phyloP scores from a whole-genome alignment of 2,888 invertebrate species.

The Scaptomyza flava region DNA sequence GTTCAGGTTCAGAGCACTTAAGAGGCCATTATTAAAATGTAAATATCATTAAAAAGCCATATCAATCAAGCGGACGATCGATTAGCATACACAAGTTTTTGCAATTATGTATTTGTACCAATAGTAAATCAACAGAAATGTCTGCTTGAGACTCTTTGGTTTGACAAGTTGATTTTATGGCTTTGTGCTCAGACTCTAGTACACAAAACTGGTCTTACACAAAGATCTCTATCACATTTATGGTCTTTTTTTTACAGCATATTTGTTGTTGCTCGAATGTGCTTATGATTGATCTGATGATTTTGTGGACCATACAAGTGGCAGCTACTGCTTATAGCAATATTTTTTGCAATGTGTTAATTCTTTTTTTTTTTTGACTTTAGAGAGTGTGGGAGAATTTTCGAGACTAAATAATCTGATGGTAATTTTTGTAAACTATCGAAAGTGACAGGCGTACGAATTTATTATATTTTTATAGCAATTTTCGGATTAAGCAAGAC shows the following conservation, averaged over 20 bases:
- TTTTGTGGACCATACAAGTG: slow-evolving; percentile 63
- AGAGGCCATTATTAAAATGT: slow-evolving; percentile 65
- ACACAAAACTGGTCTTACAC: slow-evolving; percentile 71
- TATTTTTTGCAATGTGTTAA: slow-evolving; percentile 12
- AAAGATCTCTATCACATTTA: slow-evolving; percentile 74
- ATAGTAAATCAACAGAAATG: slow-evolving; percentile 74
- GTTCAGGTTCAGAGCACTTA: slow-evolving; percentile 59
- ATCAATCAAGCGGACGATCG: slow-evolving; percentile 66
- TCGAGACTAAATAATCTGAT: slow-evolving; percentile 59
- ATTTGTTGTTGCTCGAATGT: slow-evolving; percentile 42
- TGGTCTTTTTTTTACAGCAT: slow-evolving; percentile 62
- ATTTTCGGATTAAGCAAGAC: slow-evolving; percentile 27
- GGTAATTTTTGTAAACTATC: slow-evolving; percentile 68
- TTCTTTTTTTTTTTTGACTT: slow-evolving; percentile 19
- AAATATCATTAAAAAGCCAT: slow-evolving; percentile 66
- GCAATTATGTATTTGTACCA: slow-evolving; percentile 65
- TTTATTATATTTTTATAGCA: slow-evolving; percentile 42
- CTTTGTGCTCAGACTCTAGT: slow-evolving; percentile 34
- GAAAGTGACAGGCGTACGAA: slow-evolving; percentile 68
- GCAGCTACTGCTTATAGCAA: slow-evolving; percentile 59
- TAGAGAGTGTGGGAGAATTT: slow-evolving; percentile 78
- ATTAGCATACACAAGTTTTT: slow-evolving; percentile 78
- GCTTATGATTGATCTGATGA: slow-evolving; percentile 75
- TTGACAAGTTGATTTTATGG: slow-evolving; percentile 67
- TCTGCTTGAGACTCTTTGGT: slow-evolving; percentile 63